Conservation (phyloP, 2,888 invertebrate species). For the Hoplodrina ambigua region DNA sequence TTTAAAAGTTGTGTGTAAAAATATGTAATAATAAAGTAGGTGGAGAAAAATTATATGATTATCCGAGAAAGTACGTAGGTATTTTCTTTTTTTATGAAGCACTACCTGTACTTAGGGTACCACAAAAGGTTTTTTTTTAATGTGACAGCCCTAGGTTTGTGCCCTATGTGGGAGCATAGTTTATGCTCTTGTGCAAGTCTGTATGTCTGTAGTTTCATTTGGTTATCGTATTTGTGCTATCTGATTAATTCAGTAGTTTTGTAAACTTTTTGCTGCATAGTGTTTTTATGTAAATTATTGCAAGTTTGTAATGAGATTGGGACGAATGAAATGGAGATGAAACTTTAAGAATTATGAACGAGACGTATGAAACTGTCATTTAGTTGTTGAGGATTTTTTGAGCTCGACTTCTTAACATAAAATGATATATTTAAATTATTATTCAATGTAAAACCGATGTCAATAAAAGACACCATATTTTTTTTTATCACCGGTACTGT, state of each 20-base stretch:
- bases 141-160: slow-evolving; percentile 28
- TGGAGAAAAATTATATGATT: no score
- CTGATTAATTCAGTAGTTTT: slow-evolving; percentile 63
- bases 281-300: slow-evolving; percentile 41
- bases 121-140: background rate
- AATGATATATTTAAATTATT: no score
- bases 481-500: no score
- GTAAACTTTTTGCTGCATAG: slow-evolving; percentile 44
- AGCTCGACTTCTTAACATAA: background rate
- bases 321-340: slow-evolving; percentile 14
- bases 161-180: slow-evolving; percentile 49
- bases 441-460: no score
- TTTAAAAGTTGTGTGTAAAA: no score
- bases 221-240: slow-evolving; percentile 60
- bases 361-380: background rate
- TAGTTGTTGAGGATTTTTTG: background rate
- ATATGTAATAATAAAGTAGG: no score
- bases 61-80: no score
- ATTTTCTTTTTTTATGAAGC: no score
- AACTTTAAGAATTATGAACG: slow-evolving; percentile 6
- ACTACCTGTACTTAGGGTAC: no score
- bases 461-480: no score
- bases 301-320: slow-evolving; percentile 36
- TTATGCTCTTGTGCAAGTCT: slow-evolving; percentile 56
- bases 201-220: slow-evolving; percentile 61